Evolutionary conservation across 1,140 invertebrate genomes (phyloP).

Genomic region (Solenopsis fugax): DNA sequence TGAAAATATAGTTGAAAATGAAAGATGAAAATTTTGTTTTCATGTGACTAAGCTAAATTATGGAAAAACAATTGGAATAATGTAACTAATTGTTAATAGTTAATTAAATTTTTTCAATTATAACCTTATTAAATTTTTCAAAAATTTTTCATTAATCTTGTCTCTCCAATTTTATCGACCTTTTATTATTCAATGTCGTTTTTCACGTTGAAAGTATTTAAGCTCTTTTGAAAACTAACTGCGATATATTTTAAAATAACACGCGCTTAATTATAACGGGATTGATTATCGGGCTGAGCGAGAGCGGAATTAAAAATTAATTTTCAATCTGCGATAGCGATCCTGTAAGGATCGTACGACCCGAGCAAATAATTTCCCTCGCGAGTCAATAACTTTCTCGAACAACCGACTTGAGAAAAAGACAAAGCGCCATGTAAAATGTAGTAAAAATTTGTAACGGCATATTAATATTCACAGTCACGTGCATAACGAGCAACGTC

Average conservation of each 20-base stretch:
- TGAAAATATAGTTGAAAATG: not conserved
- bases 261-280: slow-evolving; percentile 42
- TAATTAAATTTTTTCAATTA: not conserved
- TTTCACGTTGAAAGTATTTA: not conserved
- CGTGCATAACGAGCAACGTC: not conserved
- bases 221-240: slow-evolving; percentile 20
- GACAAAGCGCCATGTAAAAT: no score
- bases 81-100: not conserved
- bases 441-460: not conserved
- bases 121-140: not conserved
- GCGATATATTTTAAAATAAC: slow-evolving; percentile 55
- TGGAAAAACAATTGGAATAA: not conserved
- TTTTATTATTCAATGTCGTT: slow-evolving; percentile 19
- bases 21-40: not conserved
- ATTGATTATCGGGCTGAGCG: slow-evolving; percentile 33
- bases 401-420: not conserved
- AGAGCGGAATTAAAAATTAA: slow-evolving; percentile 55
- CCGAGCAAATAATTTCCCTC: slow-evolving; percentile 39
- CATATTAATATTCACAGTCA: not conserved
- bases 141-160: slow-evolving; percentile 1
- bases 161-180: not conserved
- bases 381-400: slow-evolving; percentile 39
- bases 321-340: slow-evolving; percentile 49
- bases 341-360: not conserved
- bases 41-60: not conserved